A percentile compares a stretch with the other conserved stretches of the same genome.
These are phyloP conservation scores for Hedya salicella DNA, from an alignment of 2,888 invertebrate species.

Conservation along the genomic window DNA sequence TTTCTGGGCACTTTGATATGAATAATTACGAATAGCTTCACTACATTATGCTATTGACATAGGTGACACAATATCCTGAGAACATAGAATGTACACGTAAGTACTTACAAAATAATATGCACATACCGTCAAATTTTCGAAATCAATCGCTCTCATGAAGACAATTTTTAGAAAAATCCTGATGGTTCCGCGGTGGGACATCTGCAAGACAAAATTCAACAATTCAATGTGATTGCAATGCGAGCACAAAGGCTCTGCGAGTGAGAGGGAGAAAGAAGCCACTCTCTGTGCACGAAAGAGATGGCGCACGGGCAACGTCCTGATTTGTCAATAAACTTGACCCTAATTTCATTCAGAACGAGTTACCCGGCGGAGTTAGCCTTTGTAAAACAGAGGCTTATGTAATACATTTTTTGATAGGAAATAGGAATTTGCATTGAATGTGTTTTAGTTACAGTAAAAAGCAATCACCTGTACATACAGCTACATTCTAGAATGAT, in stretches of 20 bases:
- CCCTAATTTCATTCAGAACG: constrained; percentile 81
- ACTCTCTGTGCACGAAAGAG: constrained; percentile 49
- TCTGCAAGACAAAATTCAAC: background rate
- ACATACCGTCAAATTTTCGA: too few relatives aligned
- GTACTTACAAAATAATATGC: too few relatives aligned
- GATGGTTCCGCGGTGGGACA: background rate
- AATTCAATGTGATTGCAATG: background rate
- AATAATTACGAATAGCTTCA: too few relatives aligned
- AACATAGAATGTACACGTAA: too few relatives aligned
- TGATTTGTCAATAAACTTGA: constrained; percentile 84
- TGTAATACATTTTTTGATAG: background rate
- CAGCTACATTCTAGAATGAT: too few relatives aligned
- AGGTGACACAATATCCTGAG: too few relatives aligned
- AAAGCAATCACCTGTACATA: too few relatives aligned
- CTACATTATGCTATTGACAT: too few relatives aligned
- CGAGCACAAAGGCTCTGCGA: constrained; percentile 45
- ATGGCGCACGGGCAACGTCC: constrained; percentile 74
- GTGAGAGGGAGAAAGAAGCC: constrained; percentile 48
- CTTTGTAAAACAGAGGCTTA: constrained; percentile 56
- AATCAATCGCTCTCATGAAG: too few relatives aligned
- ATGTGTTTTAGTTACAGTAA: background rate
- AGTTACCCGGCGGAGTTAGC: constrained; percentile 61
- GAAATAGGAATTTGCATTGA: background rate
- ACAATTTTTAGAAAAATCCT: too few relatives aligned
- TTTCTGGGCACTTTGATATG: too few relatives aligned